Percentiles rank a stretch among this genome's conserved stretches.
Evolutionary conservation across 1,140 invertebrate species (phyloP).

Genomic region (Euura saliciscinereae): DNA sequence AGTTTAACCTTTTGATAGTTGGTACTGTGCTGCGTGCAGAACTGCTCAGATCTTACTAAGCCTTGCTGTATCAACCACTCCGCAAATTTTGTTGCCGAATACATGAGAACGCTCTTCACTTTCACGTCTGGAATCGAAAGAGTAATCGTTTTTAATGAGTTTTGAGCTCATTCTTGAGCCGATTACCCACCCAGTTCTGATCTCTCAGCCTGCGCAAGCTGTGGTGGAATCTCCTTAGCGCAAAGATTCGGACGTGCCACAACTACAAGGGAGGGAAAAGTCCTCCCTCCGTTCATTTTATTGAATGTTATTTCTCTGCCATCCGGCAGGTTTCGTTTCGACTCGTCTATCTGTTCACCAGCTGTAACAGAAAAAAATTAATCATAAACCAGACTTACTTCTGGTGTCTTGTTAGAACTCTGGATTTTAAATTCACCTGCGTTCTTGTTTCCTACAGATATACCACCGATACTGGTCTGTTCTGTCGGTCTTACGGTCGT

Average conservation of each 20-base stretch:
- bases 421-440: constrained; percentile 57
- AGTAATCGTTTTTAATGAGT: too few relatives aligned
- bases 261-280: constrained; percentile 83
- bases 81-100: constrained; percentile 79
- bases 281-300: constrained; percentile 79
- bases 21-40: constrained; percentile 68
- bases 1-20: constrained; percentile 63
- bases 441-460: constrained; percentile 64
- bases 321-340: constrained; percentile 64
- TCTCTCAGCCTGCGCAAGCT: constrained; percentile 53
- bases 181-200: constrained; percentile 54
- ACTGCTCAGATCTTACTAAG: constrained; percentile 77
- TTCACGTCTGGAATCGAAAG: constrained; percentile 57
- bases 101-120: constrained; percentile 81
- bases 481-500: constrained; percentile 65
- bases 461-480: constrained; percentile 70
- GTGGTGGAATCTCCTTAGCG: constrained; percentile 64
- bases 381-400: constrained; percentile 54
- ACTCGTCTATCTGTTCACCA: constrained; percentile 54
- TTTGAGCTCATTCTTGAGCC: not conserved
- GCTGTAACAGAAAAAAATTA: constrained; percentile 30
- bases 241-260: constrained; percentile 77
- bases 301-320: constrained; percentile 76
- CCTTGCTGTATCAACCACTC: constrained; percentile 89
- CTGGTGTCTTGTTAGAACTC: not conserved